Percentiles rank a stretch among this genome's conserved stretches.
phyloP scores from a whole-genome alignment of 2,113 vertebrate species.

The Scortum barcoo region DNA sequence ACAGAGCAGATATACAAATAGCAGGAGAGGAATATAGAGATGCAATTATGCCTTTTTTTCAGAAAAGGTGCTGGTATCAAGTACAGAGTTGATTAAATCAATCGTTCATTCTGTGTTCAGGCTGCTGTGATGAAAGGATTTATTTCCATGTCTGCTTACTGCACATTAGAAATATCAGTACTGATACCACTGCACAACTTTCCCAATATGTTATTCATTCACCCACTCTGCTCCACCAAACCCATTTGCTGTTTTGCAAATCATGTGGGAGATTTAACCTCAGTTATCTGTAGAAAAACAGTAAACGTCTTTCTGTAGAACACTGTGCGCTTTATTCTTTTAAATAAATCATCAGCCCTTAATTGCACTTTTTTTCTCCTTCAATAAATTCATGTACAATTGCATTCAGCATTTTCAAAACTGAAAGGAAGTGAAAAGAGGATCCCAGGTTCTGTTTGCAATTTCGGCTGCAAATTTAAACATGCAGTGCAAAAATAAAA shows the following conservation, averaged over 20 bases:
- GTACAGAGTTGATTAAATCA: not conserved
- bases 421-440: conserved; percentile 10
- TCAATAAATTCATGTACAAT: conserved; percentile 21
- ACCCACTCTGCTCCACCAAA: not conserved
- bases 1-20: not conserved
- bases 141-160: not conserved
- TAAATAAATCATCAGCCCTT: not conserved
- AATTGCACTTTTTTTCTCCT: not conserved
- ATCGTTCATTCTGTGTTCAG: not conserved
- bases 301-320: not conserved
- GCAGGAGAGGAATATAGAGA: not conserved
- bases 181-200: not conserved
- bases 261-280: not conserved
- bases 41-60: not conserved
- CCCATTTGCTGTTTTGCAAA: not conserved
- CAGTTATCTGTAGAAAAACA: not conserved
- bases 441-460: not conserved
- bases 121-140: not conserved
- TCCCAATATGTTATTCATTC: not conserved
- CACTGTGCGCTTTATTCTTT: not conserved
- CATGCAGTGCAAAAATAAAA: no score
- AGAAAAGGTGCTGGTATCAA: not conserved
- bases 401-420: conserved; percentile 11
- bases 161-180: not conserved
- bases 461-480: not conserved